Percentiles rank a stretch among this genome's conserved stretches.
Conservation (phyloP, 2,113 vertebrate species). For the Mugil cephalus region DNA sequence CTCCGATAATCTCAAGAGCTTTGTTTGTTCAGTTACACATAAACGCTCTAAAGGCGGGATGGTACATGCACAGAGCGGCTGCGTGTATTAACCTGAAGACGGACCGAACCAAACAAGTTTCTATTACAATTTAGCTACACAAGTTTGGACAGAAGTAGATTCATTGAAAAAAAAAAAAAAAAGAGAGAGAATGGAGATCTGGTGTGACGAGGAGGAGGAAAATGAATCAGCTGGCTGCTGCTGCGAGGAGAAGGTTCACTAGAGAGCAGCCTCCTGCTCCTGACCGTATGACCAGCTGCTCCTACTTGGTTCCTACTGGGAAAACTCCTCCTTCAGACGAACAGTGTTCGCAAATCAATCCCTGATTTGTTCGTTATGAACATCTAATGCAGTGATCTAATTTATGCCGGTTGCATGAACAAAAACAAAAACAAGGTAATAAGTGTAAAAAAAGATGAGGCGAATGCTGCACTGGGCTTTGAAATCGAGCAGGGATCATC, state of each 20-base stretch:
- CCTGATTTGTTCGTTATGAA: background rate
- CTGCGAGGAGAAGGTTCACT: constrained; percentile 10
- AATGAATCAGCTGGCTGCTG: background rate
- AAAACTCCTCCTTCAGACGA: constrained; percentile 1
- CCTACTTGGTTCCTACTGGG: background rate
- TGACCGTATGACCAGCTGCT: constrained; percentile 18
- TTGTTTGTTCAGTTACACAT: constrained; percentile 4
- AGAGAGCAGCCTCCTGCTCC: background rate
- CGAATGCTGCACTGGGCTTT: background rate
- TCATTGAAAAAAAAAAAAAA: background rate
- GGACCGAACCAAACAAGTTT: background rate
- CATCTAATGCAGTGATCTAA: background rate
- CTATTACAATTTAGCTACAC: background rate
- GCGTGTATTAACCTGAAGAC: background rate
- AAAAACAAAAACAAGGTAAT: background rate
- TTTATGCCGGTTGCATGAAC: background rate
- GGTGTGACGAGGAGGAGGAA: background rate
- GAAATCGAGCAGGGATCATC: background rate
- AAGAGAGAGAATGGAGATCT: no score
- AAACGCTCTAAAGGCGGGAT: background rate
- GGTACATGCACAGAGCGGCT: background rate
- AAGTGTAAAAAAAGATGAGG: background rate
- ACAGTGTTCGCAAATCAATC: background rate
- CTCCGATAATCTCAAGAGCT: no score
- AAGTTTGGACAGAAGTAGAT: background rate